A percentile compares a stretch with the other conserved stretches of the same genome.
These are phyloP conservation scores for Heteronetta atricapilla DNA, from an alignment of 2,113 vertebrate species.

Conservation along the genomic window DNA sequence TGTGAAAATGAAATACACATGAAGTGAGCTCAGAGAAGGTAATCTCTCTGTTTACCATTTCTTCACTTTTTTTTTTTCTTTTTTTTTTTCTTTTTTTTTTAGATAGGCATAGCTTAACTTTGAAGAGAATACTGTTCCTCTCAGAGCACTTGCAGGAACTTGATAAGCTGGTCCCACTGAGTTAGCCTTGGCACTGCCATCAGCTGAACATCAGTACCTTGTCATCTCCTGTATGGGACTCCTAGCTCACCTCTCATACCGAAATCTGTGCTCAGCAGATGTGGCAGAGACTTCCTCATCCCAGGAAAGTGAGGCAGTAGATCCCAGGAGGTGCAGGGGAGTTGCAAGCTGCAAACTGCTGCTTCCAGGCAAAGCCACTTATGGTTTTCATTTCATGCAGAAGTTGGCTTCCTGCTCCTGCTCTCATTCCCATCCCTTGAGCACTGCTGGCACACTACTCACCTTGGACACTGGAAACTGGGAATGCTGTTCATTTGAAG, in stretches of 20 bases:
- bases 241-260: background rate
- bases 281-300: background rate
- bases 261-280: background rate
- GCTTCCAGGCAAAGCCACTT: background rate
- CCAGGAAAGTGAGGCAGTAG: background rate
- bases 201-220: background rate
- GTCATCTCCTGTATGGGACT: background rate
- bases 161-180: background rate
- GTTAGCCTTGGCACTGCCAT: background rate
- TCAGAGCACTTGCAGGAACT: background rate
- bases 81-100: background rate
- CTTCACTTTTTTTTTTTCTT: background rate
- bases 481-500: background rate
- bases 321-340: rapidly evolving
- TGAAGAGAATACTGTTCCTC: background rate
- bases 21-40: background rate
- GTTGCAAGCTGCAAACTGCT: background rate
- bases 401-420: background rate
- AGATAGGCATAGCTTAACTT: background rate
- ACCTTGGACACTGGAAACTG: background rate
- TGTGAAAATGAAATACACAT: conserved; percentile 19
- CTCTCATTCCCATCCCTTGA: background rate
- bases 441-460: background rate
- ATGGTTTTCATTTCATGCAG: background rate
- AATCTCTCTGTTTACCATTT: background rate